phyloP scores from a whole-genome alignment of 2,888 invertebrate species.

The Drosophila meridionalis region DNA sequence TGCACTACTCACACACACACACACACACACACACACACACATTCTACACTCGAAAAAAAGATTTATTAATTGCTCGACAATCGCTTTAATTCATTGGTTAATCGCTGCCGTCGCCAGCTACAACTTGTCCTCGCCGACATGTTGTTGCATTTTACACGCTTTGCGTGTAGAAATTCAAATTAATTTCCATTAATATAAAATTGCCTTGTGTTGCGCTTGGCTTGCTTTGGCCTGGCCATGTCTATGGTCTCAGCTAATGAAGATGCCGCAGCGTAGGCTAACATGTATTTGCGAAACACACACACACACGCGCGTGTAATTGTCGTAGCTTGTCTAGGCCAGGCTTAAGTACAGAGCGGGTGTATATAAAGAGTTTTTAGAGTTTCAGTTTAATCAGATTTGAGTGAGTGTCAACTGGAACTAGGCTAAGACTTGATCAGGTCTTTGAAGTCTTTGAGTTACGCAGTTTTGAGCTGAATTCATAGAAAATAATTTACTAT shows the following conservation, averaged over 20 bases:
- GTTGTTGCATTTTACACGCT: constrained; percentile 73
- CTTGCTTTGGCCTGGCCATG: constrained; percentile 24
- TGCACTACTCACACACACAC: constrained; percentile 7
- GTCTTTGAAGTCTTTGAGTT: neutral
- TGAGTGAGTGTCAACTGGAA: neutral
- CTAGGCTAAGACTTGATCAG: neutral
- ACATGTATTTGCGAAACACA: constrained; percentile 48
- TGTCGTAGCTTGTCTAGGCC: constrained; percentile 34
- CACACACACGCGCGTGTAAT: constrained; percentile 35
- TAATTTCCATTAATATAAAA: constrained; percentile 68
- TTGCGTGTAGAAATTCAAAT: constrained; percentile 80
- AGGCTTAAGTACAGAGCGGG: neutral
- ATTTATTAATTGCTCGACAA: constrained; percentile 75
- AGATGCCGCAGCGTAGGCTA: constrained; percentile 55
- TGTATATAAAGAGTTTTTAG: neutral
- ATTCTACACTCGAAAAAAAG: constrained; percentile 42
- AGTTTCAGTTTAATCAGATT: neutral
- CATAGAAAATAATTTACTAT: neutral
- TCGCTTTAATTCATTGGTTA: constrained; percentile 60
- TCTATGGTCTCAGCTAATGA: constrained; percentile 51
- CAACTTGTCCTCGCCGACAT: constrained; percentile 59
- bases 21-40: constrained; percentile 18
- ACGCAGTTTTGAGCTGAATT: neutral
- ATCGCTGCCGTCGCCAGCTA: constrained; percentile 48
- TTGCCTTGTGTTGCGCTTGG: constrained; percentile 69